phyloP scores from a whole-genome alignment of 2,797 vertebrate genomes.

The Clamator glandarius region DNA sequence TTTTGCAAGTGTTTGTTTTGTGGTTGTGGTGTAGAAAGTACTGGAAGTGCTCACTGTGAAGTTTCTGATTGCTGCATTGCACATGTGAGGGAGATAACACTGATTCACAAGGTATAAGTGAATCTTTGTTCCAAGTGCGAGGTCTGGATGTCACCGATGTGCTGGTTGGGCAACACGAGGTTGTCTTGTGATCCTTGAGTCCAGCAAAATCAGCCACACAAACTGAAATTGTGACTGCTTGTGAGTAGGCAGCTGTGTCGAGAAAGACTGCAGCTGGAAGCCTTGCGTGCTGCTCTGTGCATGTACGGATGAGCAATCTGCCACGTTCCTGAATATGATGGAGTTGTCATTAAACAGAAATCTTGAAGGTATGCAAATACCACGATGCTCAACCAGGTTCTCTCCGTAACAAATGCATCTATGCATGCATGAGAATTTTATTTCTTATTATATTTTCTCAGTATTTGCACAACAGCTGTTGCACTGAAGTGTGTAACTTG shows the following conservation, averaged over 20 bases:
- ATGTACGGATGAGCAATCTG: neutral
- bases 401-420: neutral
- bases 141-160: too few relatives aligned
- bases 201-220: accelerated
- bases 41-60: accelerated
- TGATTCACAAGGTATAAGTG: neutral
- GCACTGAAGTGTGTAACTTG: neutral
- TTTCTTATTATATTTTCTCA: neutral
- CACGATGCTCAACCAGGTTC: neutral
- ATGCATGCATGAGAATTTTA: neutral
- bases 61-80: accelerated
- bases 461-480: neutral
- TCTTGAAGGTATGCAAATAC: neutral
- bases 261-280: neutral
- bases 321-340: neutral
- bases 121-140: accelerated
- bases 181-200: neutral
- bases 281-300: neutral
- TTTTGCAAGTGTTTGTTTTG: neutral
- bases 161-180: neutral
- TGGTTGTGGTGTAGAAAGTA: neutral
- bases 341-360: neutral
- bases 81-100: accelerated
- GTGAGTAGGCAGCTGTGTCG: neutral
- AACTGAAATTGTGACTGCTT: neutral